These are phyloP conservation scores for Odocoileus hemionus DNA, from an alignment of 2,113 vertebrate genomes.

Conservation along the genomic window DNA sequence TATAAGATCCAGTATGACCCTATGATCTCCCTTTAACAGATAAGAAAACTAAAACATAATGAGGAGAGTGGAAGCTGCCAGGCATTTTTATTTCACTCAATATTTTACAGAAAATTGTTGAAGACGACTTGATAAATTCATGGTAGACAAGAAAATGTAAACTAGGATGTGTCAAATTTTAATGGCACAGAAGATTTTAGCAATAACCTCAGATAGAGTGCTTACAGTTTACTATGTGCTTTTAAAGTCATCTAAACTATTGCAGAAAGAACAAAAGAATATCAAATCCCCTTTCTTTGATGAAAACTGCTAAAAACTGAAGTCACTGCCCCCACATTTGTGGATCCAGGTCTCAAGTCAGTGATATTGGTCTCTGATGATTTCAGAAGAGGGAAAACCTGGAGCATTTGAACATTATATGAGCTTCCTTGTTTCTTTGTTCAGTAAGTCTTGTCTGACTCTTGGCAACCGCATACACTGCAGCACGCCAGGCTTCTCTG, in stretches of 20 bases:
- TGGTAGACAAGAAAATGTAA: background rate
- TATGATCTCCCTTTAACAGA: background rate
- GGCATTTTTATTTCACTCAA: background rate
- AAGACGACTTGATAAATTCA: background rate
- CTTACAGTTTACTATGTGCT: background rate
- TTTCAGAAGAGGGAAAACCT: background rate
- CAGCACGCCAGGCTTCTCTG: background rate
- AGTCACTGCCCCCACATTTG: background rate
- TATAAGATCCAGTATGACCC: background rate
- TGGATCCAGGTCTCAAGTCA: background rate
- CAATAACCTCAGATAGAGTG: background rate
- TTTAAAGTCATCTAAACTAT: background rate
- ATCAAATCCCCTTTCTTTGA: background rate
- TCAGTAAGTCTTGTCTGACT: background rate
- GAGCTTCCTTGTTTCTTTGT: background rate
- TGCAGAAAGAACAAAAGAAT: background rate
- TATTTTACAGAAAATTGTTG: background rate
- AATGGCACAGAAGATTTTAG: background rate
- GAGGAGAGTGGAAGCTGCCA: background rate
- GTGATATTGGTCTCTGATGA: background rate
- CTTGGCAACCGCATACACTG: background rate
- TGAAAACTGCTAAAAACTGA: background rate
- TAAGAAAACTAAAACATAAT: background rate
- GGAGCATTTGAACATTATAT: background rate
- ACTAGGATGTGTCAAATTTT: background rate